These are phyloP conservation scores for Phallusia fumigata DNA, from an alignment of 23 tunicate species.

Conservation along the genomic window DNA sequence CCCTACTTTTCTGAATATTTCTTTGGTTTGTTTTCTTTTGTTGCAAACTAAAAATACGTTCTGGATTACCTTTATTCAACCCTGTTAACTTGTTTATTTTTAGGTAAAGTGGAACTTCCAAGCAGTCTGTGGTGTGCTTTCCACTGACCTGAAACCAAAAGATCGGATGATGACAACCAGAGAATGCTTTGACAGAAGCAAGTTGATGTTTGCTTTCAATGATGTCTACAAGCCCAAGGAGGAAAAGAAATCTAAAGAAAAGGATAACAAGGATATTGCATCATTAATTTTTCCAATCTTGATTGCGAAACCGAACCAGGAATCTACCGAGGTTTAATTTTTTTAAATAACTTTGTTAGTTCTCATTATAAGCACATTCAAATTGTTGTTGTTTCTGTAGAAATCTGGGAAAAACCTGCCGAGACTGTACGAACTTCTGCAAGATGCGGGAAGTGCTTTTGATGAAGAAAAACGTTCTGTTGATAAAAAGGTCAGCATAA, in stretches of 20 bases:
- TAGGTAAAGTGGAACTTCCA: constrained; percentile 49
- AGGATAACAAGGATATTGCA: background rate
- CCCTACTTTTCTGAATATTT: no score
- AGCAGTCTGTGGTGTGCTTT: constrained; percentile 16
- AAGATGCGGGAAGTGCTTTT: background rate
- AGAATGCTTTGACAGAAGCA: constrained; percentile 31
- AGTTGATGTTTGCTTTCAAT: constrained; percentile 15
- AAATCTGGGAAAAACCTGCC: background rate
- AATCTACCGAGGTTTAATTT: background rate
- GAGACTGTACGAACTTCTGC: background rate
- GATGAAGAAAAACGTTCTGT: background rate
- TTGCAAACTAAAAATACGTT: no score
- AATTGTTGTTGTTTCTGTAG: no score
- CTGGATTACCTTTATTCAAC: no score
- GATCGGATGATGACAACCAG: background rate
- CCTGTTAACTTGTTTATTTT: no score
- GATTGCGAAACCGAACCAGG: background rate
- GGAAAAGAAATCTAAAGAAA: background rate
- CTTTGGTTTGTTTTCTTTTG: no score
- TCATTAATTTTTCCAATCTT: background rate
- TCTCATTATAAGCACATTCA: background rate
- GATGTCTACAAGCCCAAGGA: constrained; percentile 1
- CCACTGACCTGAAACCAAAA: background rate
- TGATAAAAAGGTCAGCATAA: background rate
- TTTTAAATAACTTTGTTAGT: background rate